Evolutionary conservation across 1,140 invertebrate species (phyloP).

Genomic region (Calephelis nemesis): DNA sequence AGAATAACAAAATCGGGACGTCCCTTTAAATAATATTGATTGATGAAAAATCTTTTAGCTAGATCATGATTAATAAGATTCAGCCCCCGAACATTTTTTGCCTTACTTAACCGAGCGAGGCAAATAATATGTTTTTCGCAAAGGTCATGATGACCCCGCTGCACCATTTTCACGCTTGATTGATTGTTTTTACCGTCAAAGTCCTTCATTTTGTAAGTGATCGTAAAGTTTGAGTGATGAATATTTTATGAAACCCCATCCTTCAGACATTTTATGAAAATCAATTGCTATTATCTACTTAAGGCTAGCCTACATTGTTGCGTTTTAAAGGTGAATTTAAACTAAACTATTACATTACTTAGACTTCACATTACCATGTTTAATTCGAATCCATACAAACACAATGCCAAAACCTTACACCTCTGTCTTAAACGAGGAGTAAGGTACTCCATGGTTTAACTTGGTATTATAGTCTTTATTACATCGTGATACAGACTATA

Average conservation of each 20-base stretch:
- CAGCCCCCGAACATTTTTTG: conserved; percentile 48
- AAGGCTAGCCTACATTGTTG: not conserved
- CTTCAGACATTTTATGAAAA: not conserved
- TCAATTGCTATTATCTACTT: conserved; percentile 9
- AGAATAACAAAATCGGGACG: no score
- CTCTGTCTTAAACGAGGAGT: no score
- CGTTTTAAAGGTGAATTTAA: not conserved
- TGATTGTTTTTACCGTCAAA: conserved; percentile 36
- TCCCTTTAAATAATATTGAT: no score
- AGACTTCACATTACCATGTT: no score
- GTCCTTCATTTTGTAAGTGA: conserved; percentile 20
- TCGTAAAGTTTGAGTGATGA: conserved; percentile 16
- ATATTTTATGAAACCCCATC: conserved; percentile 11
- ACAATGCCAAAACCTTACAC: no score
- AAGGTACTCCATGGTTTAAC: no score
- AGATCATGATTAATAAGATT: conserved; percentile 16
- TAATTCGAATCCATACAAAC: no score
- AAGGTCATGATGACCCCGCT: conserved; percentile 57
- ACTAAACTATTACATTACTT: no score
- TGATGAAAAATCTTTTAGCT: conserved; percentile 6
- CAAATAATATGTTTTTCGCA: conserved; percentile 57
- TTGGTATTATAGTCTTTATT: no score
- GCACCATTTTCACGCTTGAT: conserved; percentile 57
- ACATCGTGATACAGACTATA: no score
- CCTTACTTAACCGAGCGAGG: conserved; percentile 49